These are phyloP conservation scores for Cheirogaleus major DNA, from an alignment of 2,797 vertebrate species.

Conservation along the genomic window DNA sequence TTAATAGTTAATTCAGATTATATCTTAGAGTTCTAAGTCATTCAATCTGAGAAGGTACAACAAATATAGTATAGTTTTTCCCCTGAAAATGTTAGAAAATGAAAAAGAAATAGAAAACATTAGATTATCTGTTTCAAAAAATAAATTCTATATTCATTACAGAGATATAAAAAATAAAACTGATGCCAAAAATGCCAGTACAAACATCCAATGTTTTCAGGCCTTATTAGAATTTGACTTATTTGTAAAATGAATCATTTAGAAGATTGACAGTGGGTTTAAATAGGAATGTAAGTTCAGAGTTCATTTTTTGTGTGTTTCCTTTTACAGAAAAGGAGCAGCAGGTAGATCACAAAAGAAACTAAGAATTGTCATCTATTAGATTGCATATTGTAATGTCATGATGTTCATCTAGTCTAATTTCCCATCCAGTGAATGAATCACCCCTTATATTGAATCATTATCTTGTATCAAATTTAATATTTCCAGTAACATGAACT, in stretches of 20 bases:
- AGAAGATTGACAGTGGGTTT: background rate
- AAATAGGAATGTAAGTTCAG: background rate
- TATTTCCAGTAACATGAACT: background rate
- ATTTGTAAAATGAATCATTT: background rate
- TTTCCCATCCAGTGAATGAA: background rate
- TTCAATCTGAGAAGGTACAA: background rate
- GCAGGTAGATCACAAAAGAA: background rate
- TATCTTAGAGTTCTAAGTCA: background rate
- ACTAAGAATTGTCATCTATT: background rate
- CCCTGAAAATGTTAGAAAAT: background rate
- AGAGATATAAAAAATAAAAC: slow-evolving; percentile 19
- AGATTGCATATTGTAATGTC: background rate
- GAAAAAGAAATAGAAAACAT: slow-evolving; percentile 43
- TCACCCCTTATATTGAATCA: background rate
- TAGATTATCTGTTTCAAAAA: background rate
- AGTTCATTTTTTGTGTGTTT: background rate
- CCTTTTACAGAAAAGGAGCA: background rate
- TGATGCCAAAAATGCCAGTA: background rate
- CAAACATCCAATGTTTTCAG: background rate
- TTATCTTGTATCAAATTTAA: background rate
- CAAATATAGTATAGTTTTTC: background rate
- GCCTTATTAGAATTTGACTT: background rate
- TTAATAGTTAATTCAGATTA: slow-evolving; percentile 25
- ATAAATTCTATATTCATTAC: slow-evolving; percentile 11
- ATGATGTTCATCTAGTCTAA: background rate